Conservation (phyloP, 2,888 invertebrate species). For the Emesis castigata region DNA sequence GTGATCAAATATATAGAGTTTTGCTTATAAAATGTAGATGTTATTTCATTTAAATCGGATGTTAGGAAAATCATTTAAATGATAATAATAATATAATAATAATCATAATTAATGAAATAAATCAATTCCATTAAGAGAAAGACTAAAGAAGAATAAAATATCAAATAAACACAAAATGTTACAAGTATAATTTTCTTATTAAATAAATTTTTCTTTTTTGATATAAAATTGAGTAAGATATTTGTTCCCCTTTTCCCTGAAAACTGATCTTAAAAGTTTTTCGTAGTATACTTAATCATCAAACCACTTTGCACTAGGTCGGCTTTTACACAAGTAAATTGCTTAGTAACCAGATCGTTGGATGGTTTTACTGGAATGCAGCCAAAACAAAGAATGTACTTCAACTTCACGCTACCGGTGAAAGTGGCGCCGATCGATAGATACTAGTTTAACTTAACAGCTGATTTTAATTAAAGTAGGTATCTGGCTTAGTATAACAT, state of each 20-base stretch:
- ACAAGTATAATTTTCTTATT: too few relatives aligned
- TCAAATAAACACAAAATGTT: too few relatives aligned
- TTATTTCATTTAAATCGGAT: too few relatives aligned
- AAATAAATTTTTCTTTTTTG: too few relatives aligned
- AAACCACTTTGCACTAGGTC: slow-evolving; percentile 6
- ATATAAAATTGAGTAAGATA: neutral
- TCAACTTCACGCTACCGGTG: slow-evolving; percentile 75
- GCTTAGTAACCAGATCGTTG: slow-evolving; percentile 75
- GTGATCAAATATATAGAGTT: too few relatives aligned
- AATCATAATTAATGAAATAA: too few relatives aligned
- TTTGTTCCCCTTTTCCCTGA: neutral
- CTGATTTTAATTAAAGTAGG: slow-evolving; percentile 73
- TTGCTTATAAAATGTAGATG: too few relatives aligned
- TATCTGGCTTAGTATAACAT: slow-evolving; percentile 33
- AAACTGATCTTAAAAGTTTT: slow-evolving; percentile 2
- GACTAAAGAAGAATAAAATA: too few relatives aligned
- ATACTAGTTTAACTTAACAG: slow-evolving; percentile 75
- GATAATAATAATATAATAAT: too few relatives aligned
- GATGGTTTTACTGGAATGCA: slow-evolving; percentile 76
- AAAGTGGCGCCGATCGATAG: slow-evolving; percentile 80
- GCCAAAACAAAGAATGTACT: slow-evolving; percentile 79
- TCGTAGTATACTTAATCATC: neutral
- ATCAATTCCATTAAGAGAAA: too few relatives aligned
- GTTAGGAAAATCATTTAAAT: too few relatives aligned
- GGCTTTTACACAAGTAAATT: slow-evolving; percentile 6